These are phyloP conservation scores for Oophaga pumilio DNA, from an alignment of 2,113 vertebrate species.

Conservation along the genomic window DNA sequence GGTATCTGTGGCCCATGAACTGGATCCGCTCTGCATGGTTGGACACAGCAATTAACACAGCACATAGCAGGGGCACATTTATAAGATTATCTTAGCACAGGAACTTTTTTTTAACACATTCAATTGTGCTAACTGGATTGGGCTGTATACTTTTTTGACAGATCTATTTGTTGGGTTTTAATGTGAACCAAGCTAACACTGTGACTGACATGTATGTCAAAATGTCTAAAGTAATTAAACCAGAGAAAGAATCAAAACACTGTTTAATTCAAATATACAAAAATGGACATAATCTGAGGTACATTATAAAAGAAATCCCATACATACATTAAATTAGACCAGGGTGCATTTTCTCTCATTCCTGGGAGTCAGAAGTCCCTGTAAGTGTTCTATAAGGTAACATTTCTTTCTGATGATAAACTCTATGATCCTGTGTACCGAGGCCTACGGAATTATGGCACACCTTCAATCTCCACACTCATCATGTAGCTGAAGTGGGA, in stretches of 20 bases:
- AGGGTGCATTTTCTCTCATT: conserved; percentile 1
- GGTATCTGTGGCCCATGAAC: no score
- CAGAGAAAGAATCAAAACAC: conserved; percentile 55
- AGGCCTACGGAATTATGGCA: neutral
- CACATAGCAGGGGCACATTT: no score
- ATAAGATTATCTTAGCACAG: no score
- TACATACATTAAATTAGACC: conserved; percentile 46
- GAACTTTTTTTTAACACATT: no score
- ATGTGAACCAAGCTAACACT: no score
- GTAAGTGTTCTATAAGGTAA: conserved; percentile 21
- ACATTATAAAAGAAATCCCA: conserved; percentile 53
- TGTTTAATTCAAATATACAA: conserved; percentile 59
- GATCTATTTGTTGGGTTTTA: no score
- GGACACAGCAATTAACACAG: no score
- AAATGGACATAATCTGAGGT: conserved; percentile 57
- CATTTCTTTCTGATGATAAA: conserved; percentile 5
- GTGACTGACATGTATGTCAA: no score
- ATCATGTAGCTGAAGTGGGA: neutral
- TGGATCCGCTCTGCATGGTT: no score
- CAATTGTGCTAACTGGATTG: no score
- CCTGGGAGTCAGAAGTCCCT: conserved; percentile 25
- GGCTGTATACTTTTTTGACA: no score
- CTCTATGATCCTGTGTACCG: neutral
- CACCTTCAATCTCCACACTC: conserved; percentile 15
- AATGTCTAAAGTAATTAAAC: neutral